Evolutionary conservation across 2,113 vertebrate species (phyloP).

Genomic region (Chionodraco myersi): DNA sequence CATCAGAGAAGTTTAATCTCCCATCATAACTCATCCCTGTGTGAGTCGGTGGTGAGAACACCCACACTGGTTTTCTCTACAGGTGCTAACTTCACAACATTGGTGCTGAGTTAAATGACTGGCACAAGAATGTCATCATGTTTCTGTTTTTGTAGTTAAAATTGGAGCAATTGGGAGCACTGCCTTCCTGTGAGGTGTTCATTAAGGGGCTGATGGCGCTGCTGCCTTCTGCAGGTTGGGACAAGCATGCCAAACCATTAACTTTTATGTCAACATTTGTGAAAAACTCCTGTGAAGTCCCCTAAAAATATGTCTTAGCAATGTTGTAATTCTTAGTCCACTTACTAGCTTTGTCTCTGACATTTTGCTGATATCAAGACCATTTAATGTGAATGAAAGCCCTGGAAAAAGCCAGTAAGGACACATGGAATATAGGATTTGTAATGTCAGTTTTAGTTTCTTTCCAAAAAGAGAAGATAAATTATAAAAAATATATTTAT

Average conservation of each 20-base stretch:
- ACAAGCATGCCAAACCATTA: constrained; percentile 28
- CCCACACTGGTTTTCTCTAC: constrained; percentile 24
- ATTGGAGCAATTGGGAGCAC: constrained; percentile 21
- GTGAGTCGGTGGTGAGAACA: background rate
- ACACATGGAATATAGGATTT: background rate
- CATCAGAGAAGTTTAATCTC: background rate
- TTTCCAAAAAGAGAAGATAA: background rate
- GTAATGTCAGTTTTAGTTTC: background rate
- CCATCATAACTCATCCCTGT: background rate
- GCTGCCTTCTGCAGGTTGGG: constrained; percentile 50
- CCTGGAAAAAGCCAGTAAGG: background rate
- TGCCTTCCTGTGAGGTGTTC: constrained; percentile 15
- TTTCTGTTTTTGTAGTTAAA: constrained; percentile 9
- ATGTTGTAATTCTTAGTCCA: background rate
- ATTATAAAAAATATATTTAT: background rate
- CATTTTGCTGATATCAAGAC: background rate
- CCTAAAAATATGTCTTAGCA: background rate
- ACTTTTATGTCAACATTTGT: constrained; percentile 41
- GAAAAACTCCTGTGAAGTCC: constrained; percentile 14
- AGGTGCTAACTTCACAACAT: constrained; percentile 56
- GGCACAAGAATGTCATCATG: constrained; percentile 20
- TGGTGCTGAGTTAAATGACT: constrained; percentile 48
- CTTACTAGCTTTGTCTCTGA: background rate
- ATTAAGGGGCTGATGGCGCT: background rate
- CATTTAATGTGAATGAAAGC: constrained; percentile 1